Conservation (phyloP, 2,888 invertebrate species). For the Lepidocyrtinus sp. region DNA sequence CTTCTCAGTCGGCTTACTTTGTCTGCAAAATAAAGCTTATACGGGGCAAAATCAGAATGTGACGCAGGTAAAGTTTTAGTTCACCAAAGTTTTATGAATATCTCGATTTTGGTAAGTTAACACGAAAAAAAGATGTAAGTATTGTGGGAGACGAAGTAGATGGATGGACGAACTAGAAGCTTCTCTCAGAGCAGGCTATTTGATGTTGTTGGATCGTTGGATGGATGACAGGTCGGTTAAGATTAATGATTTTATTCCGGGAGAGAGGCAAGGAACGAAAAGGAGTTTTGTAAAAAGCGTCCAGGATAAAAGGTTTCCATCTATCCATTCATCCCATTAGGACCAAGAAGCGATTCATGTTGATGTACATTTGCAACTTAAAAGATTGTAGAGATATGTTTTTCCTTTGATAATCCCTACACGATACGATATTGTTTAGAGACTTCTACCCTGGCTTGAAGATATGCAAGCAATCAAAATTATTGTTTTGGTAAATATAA, state of each 20-base stretch:
- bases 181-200: conserved; percentile 49
- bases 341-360: neutral
- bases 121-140: no score
- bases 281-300: conserved; percentile 56
- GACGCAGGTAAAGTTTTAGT: no score
- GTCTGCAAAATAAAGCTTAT: no score
- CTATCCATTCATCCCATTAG: neutral
- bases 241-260: conserved; percentile 67
- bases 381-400: no score
- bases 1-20: no score
- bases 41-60: no score
- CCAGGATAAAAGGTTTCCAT: conserved; percentile 56
- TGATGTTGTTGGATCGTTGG: conserved; percentile 56
- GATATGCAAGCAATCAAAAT: no score
- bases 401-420: no score
- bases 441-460: no score
- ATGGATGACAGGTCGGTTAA: conserved; percentile 68
- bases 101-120: neutral
- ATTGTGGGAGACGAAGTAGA: conserved; percentile 38
- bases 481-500: no score
- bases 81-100: neutral
- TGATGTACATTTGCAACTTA: neutral
- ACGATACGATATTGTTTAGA: no score
- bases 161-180: conserved; percentile 45
- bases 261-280: conserved; percentile 26